Evolutionary conservation across 2,888 invertebrate species (phyloP), one percentile per base, ranked within the genome.

Genomic region (Serrognathus titanus): DNA sequence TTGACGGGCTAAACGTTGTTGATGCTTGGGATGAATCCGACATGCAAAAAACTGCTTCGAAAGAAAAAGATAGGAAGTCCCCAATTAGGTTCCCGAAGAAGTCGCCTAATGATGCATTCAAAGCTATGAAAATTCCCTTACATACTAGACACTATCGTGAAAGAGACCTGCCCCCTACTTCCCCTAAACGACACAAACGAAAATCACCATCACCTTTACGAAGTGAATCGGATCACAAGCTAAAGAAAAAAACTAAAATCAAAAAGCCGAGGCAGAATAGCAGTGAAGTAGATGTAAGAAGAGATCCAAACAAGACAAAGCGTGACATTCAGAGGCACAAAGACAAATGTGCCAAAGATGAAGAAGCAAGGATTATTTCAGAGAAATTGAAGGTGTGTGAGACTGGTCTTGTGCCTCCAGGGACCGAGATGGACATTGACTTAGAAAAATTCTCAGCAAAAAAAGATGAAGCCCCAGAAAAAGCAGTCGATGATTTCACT

Each of bases 371-470:
- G 62, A 66, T 75, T n/a, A 73, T 79, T 49, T 71, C 71, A 16
- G 76, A 78, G 62, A 75, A 74, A 55, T 61, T 77, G 12, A 70
- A 70, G 55, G 70, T 78, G 45, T 74, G 78, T n/a, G 77, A 79
- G 66, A 78, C 78, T 8, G 79, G 79, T 20, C 67, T 79, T 36
- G 75, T 79, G 6, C 79, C 79, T 8, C 79, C 79, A 10, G 79
- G 79, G 36, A 78, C 72, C 66, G 79, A 79, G 69, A 73, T 76
- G 68, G 79, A 79, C 57, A 68, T 71, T 3, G 74, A 75, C 60
- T 55, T 76, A 36, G 37, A 51, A 10, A 36, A 13, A 12, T 31
- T 45, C 35, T 31, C 24, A 3, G 39, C 52, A 39, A 47, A 47
- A 48, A 35, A 51, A 52, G 53, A 53, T 45, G 57, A 53, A 39